phyloP scores from a whole-genome alignment of 2,797 vertebrate genomes.

The Gymnopithys bicolor region DNA sequence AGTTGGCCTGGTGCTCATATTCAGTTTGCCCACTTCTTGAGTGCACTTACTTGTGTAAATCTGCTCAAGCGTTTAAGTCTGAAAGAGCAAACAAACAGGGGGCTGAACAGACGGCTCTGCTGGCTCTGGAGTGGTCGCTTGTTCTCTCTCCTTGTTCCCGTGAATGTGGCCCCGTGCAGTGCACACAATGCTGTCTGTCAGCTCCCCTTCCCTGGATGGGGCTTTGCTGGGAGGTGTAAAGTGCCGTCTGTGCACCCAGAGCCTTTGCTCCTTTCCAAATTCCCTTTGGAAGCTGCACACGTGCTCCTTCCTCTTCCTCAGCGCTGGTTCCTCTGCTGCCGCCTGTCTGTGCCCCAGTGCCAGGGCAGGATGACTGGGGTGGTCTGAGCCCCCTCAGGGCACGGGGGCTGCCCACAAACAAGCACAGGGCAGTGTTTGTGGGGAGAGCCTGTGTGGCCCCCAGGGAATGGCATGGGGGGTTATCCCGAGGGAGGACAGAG shows the following conservation, averaged over 20 bases:
- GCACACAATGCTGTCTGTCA: conserved; percentile 31
- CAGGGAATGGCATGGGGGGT: rapidly evolving
- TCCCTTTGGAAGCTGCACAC: rapidly evolving
- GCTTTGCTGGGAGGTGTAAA: not conserved
- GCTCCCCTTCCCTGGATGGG: not conserved
- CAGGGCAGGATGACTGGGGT: not conserved
- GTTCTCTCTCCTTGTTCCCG: not conserved
- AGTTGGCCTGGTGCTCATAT: conserved; percentile 23
- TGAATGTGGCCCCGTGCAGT: conserved; percentile 22
- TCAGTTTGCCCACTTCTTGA: conserved; percentile 56
- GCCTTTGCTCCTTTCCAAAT: not conserved
- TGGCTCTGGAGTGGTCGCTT: conserved; percentile 39
- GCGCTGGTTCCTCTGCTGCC: rapidly evolving
- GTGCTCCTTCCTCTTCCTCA: not conserved
- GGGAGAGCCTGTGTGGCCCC: not conserved
- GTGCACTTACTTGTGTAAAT: conserved; percentile 60
- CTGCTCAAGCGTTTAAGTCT: conserved; percentile 60
- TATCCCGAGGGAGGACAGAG: rapidly evolving
- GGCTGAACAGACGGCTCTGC: conserved; percentile 17
- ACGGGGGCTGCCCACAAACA: not conserved
- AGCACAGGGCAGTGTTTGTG: not conserved
- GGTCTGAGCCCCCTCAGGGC: rapidly evolving
- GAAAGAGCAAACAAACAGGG: conserved; percentile 56
- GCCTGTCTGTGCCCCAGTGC: not conserved
- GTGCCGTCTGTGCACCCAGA: not conserved